Percentiles rank a stretch among this genome's conserved stretches.
These are phyloP conservation scores for Diacarnus erythraeanus DNA, from an alignment of 37 sponge, comb jelly and placozoan species.

Conservation along the genomic window DNA sequence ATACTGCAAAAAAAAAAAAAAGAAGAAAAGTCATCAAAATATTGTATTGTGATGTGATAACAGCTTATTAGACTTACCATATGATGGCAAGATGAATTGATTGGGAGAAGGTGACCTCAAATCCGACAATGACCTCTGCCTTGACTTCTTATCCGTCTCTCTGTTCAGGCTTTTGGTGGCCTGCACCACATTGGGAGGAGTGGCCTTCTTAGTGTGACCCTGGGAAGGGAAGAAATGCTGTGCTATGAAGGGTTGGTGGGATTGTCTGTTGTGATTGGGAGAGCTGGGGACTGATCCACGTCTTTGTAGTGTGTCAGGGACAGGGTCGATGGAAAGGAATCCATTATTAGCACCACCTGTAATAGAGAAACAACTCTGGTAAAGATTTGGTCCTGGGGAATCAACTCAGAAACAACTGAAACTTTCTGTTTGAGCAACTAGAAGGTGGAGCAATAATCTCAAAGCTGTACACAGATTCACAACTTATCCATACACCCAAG, in stretches of 20 bases:
- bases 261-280: neutral
- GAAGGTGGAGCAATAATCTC: too few species aligned
- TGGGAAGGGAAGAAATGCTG: neutral
- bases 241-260: conserved; percentile 6
- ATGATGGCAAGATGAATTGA: neutral
- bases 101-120: conserved; percentile 1
- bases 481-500: too few species aligned
- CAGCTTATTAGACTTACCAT: neutral
- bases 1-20: neutral
- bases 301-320: neutral
- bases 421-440: too few species aligned
- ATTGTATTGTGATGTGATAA: neutral
- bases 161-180: conserved; percentile 1
- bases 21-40: neutral
- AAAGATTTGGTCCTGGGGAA: neutral
- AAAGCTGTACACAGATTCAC: too few species aligned
- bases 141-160: neutral
- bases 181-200: neutral
- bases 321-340: neutral
- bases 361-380: too few species aligned
- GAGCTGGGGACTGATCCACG: conserved; percentile 2
- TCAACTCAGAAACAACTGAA: too few species aligned
- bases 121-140: conserved; percentile 22
- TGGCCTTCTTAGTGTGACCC: neutral
- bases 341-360: too few species aligned